Evolutionary conservation across 1,140 invertebrate genomes (phyloP).

Genomic region (Theocolax elegans): DNA sequence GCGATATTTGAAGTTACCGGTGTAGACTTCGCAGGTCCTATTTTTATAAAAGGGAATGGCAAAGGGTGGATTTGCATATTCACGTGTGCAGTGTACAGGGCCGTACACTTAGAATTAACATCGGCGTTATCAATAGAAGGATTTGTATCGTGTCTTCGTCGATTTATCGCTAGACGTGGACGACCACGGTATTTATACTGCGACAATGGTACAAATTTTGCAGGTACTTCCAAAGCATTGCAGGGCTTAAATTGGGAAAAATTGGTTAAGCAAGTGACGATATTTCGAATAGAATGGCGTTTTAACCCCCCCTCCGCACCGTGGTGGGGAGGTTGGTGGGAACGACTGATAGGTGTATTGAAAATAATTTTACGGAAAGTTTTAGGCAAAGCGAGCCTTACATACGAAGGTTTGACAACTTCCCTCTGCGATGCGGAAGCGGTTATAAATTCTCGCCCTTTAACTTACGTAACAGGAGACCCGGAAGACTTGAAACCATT

Average conservation of each 20-base stretch:
- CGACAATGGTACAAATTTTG: too few species aligned
- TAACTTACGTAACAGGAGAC: slow-evolving; percentile 42
- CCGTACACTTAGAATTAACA: slow-evolving; percentile 52
- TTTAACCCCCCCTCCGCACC: slow-evolving; percentile 57
- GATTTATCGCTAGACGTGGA: too few species aligned
- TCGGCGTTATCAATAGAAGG: too few species aligned
- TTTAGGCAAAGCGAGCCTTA: slow-evolving; percentile 46
- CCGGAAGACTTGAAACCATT: slow-evolving; percentile 33
- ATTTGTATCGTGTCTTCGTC: too few species aligned
- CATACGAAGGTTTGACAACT: slow-evolving; percentile 37
- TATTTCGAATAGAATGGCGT: too few species aligned
- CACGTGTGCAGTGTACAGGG: slow-evolving; percentile 49
- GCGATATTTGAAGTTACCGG: too few species aligned
- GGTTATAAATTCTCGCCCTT: slow-evolving; percentile 53
- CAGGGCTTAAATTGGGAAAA: background rate
- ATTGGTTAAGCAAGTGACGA: background rate
- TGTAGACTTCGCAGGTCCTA: slow-evolving; percentile 48
- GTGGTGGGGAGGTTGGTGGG: slow-evolving; percentile 56
- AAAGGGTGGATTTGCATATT: slow-evolving; percentile 50
- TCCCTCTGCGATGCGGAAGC: slow-evolving; percentile 49
- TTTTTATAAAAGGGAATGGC: slow-evolving; percentile 39
- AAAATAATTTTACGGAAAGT: slow-evolving; percentile 43
- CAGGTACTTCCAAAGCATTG: too few species aligned
- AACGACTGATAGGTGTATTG: slow-evolving; percentile 51
- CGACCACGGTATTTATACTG: too few species aligned